A percentile compares a stretch with the other conserved stretches of the same genome.
phyloP scores from a whole-genome alignment of 2,888 invertebrate species.

The Monopis laevigella region DNA sequence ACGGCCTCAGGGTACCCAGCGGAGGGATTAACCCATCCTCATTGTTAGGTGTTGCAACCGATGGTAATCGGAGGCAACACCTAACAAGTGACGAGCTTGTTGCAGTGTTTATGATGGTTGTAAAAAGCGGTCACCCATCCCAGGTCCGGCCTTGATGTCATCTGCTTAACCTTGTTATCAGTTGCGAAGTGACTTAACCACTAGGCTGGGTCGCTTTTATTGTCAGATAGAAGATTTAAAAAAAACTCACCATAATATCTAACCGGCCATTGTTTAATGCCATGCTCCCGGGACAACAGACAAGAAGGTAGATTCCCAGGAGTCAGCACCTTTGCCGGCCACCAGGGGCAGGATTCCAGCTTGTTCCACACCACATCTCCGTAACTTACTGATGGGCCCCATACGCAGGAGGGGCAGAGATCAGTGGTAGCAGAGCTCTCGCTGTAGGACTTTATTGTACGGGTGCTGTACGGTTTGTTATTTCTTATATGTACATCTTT shows the following conservation, averaged over 20 bases:
- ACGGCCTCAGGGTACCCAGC: too few relatives aligned
- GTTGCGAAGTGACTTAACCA: too few relatives aligned
- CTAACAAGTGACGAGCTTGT: too few relatives aligned
- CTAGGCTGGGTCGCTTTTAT: too few relatives aligned
- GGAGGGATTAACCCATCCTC: too few relatives aligned
- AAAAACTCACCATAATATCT: constrained; percentile 5
- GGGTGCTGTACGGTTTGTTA: constrained; percentile 50
- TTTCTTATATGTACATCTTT: constrained; percentile 30
- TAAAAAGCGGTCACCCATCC: too few relatives aligned
- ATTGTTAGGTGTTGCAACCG: too few relatives aligned
- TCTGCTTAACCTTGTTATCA: too few relatives aligned
- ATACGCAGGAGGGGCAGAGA: constrained; percentile 54
- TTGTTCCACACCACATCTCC: constrained; percentile 60
- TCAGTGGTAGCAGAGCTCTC: constrained; percentile 25
- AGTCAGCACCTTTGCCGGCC: constrained; percentile 50
- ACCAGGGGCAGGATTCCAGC: constrained; percentile 46
- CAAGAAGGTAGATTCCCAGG: constrained; percentile 46
- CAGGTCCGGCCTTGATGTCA: too few relatives aligned
- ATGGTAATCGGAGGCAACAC: too few relatives aligned
- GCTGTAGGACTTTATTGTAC: constrained; percentile 32
- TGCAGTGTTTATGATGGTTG: too few relatives aligned
- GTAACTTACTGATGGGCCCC: constrained; percentile 52
- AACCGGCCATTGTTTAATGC: constrained; percentile 39
- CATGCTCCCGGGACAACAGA: constrained; percentile 33
- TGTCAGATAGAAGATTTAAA: too few relatives aligned